Conservation (phyloP, 2,113 vertebrate species). For the Macrotis lagotis region DNA sequence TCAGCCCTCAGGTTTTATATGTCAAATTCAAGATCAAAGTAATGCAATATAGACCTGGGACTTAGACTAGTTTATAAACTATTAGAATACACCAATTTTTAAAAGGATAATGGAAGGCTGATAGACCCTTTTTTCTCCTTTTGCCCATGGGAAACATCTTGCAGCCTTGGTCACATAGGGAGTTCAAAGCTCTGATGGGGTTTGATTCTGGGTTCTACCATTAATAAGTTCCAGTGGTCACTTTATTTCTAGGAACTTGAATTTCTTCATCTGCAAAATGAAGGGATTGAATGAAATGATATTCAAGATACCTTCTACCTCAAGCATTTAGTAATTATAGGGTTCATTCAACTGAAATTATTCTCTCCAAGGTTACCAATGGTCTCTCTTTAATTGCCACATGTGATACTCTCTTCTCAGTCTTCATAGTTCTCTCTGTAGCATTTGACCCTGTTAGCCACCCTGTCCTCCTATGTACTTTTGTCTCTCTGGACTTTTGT, state of each 20-base stretch:
- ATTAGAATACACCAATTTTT: not conserved
- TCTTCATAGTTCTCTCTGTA: not conserved
- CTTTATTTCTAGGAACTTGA: not conserved
- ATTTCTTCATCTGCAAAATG: not conserved
- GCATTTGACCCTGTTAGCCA: not conserved
- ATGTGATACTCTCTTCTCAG: not conserved
- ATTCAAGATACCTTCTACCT: not conserved
- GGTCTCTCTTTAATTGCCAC: not conserved
- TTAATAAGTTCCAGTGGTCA: not conserved
- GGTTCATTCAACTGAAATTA: not conserved
- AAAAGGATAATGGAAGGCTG: not conserved
- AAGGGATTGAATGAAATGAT: not conserved
- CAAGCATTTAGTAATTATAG: not conserved
- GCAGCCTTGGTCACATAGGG: not conserved
- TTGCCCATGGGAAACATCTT: not conserved
- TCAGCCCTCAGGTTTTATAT: not conserved
- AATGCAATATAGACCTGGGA: not conserved
- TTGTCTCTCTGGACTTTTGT: not conserved
- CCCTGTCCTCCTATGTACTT: not conserved
- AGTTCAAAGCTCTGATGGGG: not conserved
- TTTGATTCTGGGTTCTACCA: not conserved
- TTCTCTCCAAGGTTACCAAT: not conserved
- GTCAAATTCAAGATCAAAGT: not conserved
- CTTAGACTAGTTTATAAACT: not conserved
- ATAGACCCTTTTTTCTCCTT: not conserved